Evolutionary conservation across 2,888 invertebrate genomes (phyloP), one percentile per base, ranked within the genome.

Genomic region (Xestia xanthographa): DNA sequence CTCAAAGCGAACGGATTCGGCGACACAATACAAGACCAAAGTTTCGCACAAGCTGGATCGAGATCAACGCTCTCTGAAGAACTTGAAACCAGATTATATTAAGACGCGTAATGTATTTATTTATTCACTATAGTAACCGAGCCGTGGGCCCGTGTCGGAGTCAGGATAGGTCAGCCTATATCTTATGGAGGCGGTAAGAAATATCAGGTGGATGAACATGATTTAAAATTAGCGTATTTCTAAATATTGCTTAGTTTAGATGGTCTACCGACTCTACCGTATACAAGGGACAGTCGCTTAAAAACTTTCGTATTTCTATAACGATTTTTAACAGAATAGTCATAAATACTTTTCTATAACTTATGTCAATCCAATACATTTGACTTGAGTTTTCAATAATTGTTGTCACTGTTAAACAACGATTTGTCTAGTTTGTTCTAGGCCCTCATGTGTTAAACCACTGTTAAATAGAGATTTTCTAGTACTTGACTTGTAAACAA

Each of bases 41-140:
- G 71, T 77, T 82, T 84, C 60, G 72, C 78, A 58, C 60, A 38
- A 65, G 41, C 67, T 71, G 45, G 9, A 68, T 58, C 62, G 83
- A 79, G 86, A 74, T 85, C 87, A 87, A 86, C 75, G 83, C 45
- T 67, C 86, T 63, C 73, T 11, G 56, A 50, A 63, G 70, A 79
- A 86, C 85, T 84, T 80, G 86, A 79, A 85, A 83, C 71, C 70
- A 77, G 86, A 83, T 86, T 86, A 86, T 79, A 83, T 86, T 80
- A 66, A 76, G 83, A 80, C 70, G 70, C 72, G 72, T 83, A 85
- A 81, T 76, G 66, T 67, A 72, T 73, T 77, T 80, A 82, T 79
- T 79, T 82, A 84, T 84, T 66, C 65, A n/a, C 58, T 76, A 41
- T 41, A 48, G 66, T 70, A 60, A 60, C 76, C 22, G 50, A 56